Percentiles rank a stretch among this genome's conserved stretches.
Evolutionary conservation across 2,797 vertebrate species (phyloP).

Genomic region (Lagodon rhomboides): DNA sequence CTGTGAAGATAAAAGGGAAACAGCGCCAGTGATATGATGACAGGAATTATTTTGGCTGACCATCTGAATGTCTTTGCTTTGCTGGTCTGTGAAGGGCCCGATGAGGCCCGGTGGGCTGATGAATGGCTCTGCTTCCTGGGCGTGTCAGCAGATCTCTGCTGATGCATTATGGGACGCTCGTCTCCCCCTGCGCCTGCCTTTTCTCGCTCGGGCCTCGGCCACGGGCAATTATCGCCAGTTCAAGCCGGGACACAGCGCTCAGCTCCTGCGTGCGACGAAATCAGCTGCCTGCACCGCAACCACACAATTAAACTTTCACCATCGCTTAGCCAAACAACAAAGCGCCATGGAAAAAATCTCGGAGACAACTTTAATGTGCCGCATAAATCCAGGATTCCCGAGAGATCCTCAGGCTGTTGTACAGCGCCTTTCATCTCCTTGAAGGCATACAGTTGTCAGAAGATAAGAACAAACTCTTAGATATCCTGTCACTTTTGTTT

Average conservation of each 20-base stretch:
- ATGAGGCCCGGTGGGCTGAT: conserved; percentile 58
- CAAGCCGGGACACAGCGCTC: conserved; percentile 63
- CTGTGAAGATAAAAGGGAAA: conserved; percentile 31
- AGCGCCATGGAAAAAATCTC: conserved; percentile 46
- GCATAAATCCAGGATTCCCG: conserved; percentile 63
- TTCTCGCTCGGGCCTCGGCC: conserved; percentile 54
- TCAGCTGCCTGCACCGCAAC: conserved; percentile 66
- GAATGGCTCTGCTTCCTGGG: conserved; percentile 65
- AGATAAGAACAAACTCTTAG: conserved; percentile 58
- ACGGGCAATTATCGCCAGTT: conserved; percentile 66
- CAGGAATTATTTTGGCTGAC: conserved; percentile 44
- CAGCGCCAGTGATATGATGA: conserved; percentile 21
- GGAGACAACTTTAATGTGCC: conserved; percentile 54
- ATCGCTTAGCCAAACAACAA: conserved; percentile 63
- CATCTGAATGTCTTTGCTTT: conserved; percentile 26
- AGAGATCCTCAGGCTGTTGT: conserved; percentile 50
- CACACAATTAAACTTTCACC: conserved; percentile 69
- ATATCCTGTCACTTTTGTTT: conserved; percentile 72
- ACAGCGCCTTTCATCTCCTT: conserved; percentile 63
- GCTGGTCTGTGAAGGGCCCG: conserved; percentile 41
- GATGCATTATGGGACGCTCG: conserved; percentile 74
- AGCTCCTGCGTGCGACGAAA: conserved; percentile 58
- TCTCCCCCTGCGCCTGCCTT: conserved; percentile 68
- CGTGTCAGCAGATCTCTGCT: conserved; percentile 77
- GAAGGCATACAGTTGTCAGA: conserved; percentile 68